Percentiles rank a stretch among this genome's conserved stretches.
Conservation (phyloP, 2,113 vertebrate genomes). For the Gymnocephalus cernua region DNA sequence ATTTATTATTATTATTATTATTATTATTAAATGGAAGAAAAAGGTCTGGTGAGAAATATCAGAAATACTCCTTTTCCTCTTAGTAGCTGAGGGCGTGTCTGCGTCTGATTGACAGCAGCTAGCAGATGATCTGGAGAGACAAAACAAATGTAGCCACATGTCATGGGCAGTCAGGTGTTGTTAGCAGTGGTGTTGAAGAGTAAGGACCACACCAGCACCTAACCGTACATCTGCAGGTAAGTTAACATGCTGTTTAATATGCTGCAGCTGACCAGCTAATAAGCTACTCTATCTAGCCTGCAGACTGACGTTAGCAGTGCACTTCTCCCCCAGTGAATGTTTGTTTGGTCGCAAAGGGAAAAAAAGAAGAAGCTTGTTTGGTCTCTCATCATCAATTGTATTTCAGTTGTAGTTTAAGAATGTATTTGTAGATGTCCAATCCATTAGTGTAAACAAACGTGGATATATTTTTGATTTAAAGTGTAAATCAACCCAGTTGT, state of each 20-base stretch:
- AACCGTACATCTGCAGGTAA: not conserved
- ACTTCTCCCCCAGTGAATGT: not conserved
- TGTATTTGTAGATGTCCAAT: not conserved
- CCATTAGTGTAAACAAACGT: not conserved
- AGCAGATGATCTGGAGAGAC: not conserved
- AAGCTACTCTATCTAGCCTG: not conserved
- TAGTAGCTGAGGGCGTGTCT: not conserved
- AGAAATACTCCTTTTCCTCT: not conserved
- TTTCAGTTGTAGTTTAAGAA: conserved; percentile 6
- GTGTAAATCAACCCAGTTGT: not conserved
- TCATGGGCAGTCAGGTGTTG: not conserved
- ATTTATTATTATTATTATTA: not conserved
- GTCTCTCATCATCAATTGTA: not conserved
- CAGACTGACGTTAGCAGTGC: not conserved
- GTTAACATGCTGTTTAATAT: conserved; percentile 14
- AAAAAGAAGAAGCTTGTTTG: not conserved
- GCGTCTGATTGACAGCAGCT: conserved; percentile 18
- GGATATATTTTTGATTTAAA: not conserved
- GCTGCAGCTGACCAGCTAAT: not conserved
- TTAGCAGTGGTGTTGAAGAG: not conserved
- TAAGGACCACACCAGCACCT: not conserved
- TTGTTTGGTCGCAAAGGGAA: not conserved
- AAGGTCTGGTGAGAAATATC: not conserved
- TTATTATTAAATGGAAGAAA: not conserved
- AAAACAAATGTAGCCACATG: not conserved